Conservation (phyloP, 2,113 vertebrate genomes). For the Gymnogyps californianus region DNA sequence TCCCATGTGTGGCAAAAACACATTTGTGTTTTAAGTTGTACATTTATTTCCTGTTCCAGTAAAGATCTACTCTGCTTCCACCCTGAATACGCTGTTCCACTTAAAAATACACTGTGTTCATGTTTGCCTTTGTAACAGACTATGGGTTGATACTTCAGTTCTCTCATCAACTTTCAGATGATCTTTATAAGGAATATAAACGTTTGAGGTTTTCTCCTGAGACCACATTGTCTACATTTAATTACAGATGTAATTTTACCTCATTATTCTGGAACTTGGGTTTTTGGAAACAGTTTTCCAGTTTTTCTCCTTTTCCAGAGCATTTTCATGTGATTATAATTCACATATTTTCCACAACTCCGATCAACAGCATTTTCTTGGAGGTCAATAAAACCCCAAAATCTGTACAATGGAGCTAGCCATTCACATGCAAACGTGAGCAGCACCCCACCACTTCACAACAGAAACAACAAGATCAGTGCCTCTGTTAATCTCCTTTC, state of each 20-base stretch:
- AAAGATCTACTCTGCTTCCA: neutral
- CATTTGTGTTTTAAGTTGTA: neutral
- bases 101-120: neutral
- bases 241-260: neutral
- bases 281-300: neutral
- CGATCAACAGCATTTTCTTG: neutral
- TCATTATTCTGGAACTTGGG: neutral
- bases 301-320: neutral
- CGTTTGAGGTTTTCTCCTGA: neutral
- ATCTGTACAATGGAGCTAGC: neutral
- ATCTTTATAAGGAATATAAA: neutral
- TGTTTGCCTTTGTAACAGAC: neutral
- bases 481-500: neutral
- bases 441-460: neutral
- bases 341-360: neutral
- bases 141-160: neutral
- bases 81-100: neutral
- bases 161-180: neutral
- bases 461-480: neutral
- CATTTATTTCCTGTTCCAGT: neutral
- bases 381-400: neutral
- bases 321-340: neutral
- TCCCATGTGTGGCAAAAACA: neutral
- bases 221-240: neutral
- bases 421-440: neutral